Evolutionary conservation across 2,888 invertebrate genomes (phyloP).

Genomic region (Drosophila buzzatii): DNA sequence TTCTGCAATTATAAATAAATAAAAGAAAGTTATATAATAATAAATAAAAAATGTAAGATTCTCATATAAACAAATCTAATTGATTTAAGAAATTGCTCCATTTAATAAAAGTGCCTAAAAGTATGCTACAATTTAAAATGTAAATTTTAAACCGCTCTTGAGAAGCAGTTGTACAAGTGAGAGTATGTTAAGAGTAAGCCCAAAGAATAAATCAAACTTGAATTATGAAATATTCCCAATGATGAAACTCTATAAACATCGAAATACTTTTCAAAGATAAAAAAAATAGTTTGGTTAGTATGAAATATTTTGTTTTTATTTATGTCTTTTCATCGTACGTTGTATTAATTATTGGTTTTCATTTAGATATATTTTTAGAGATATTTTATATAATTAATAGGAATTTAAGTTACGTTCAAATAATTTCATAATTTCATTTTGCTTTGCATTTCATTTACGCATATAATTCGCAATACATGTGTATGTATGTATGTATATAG

Average conservation of each 20-base stretch:
- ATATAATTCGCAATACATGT: conserved; percentile 51
- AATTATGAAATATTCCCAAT: not conserved
- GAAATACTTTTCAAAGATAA: not conserved
- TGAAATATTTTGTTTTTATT: conserved; percentile 72
- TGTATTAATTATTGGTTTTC: conserved; percentile 71
- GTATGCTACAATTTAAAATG: conserved; percentile 18
- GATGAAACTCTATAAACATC: no score
- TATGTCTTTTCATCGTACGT: conserved; percentile 62
- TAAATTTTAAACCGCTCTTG: not conserved
- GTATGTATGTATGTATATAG: conserved; percentile 42
- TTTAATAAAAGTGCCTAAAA: conserved; percentile 25
- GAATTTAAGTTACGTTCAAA: conserved; percentile 80
- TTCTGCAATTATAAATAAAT: no score
- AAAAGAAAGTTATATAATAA: no score
- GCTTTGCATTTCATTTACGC: conserved; percentile 39
- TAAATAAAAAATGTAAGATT: no score
- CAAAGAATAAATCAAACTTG: no score
- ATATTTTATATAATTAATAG: conserved; percentile 81
- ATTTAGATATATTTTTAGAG: conserved; percentile 72
- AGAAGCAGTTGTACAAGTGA: not conserved
- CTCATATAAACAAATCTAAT: not conserved
- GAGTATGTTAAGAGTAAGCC: not conserved
- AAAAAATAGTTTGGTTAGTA: conserved; percentile 34
- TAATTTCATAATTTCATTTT: conserved; percentile 66
- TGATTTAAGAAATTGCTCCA: not conserved